Base-by-base conservation (phyloP, 92 coral and sea anemone species). In the Epizoanthus ramosus region DNA sequence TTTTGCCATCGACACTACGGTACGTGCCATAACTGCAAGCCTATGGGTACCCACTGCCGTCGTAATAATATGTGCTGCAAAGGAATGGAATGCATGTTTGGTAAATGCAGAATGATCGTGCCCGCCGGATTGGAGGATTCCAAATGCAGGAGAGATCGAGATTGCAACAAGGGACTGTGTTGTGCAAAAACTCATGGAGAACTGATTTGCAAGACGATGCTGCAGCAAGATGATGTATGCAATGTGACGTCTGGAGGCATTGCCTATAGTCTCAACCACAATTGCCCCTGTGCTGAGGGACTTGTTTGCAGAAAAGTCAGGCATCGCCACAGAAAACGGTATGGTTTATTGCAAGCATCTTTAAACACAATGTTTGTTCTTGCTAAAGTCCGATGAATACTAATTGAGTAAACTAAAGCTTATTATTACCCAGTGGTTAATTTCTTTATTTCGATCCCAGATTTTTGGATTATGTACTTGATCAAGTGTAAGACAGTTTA, bases 141-240 rank as follows among this genome's bases (percentile, higher is more conserved):
- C 5, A 90, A 91, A 8, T 96, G 99, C 83, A 93, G 68, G 39
- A 87, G 80, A 41, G 98, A 96, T 84, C 87, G 76, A 52, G 91
- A 90, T 57, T 96, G 99, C 75, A 92, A 92, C 80, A 79, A 87
- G 57, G 96, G 95, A 3, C 83, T 96, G 59, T 96, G 99, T 64
- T 96, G 99, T 54, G 99, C 92, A 25, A 93, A 90, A 74, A 91
- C 91, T 63, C 99, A 96, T 72, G 99, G 99, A 12, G 98, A 96
- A 60, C 90, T 91, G 75, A 85, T 96, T 23, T 96, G 99, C 84
- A 96, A 91, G 84, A 73, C 81, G 71, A 86, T 90, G 93, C 83
- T 96, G 66, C 85, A 81, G 73, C 93, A 93, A 73, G 83, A 92
- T 69, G 96, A 92, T 19, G 80, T 89, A 68, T 96, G 99, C 60